These are phyloP conservation scores for Saccostrea cuccullata DNA, from an alignment of 1,140 invertebrate genomes.

Conservation along the genomic window DNA sequence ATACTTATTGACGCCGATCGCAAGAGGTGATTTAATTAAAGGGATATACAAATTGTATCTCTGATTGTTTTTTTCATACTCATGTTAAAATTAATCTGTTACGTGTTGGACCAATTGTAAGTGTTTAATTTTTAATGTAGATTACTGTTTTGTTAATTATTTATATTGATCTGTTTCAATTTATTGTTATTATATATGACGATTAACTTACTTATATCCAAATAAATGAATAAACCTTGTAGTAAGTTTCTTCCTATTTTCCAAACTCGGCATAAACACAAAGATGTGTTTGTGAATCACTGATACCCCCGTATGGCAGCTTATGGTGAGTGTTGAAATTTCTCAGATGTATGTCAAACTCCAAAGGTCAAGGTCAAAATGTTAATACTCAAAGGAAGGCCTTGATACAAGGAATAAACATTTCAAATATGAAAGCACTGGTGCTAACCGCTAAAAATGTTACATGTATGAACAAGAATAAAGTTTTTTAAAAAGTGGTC, in stretches of 20 bases:
- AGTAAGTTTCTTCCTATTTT: not conserved
- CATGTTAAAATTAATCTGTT: not conserved
- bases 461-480: too few species aligned
- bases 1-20: not conserved
- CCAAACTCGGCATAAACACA: not conserved
- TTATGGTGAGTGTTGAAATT: too few species aligned
- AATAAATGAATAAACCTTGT: not conserved
- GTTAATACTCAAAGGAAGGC: too few species aligned
- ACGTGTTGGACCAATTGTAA: conserved; percentile 18
- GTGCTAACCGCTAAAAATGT: too few species aligned
- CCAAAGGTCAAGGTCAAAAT: too few species aligned
- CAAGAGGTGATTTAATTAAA: not conserved
- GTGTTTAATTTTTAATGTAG: conserved; percentile 5
- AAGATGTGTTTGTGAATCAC: not conserved
- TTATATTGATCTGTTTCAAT: conserved; percentile 30
- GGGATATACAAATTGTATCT: not conserved
- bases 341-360: too few species aligned
- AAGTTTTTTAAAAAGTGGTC: too few species aligned
- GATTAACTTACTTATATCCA: conserved; percentile 4
- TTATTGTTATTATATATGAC: conserved; percentile 24
- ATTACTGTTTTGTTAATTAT: conserved; percentile 20
- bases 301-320: not conserved
- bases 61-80: conserved; percentile 1
- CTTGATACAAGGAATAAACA: too few species aligned
- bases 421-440: too few species aligned